phyloP scores from a whole-genome alignment of 2,113 vertebrate species.

The Gnathonemus echidnorhynchus region DNA sequence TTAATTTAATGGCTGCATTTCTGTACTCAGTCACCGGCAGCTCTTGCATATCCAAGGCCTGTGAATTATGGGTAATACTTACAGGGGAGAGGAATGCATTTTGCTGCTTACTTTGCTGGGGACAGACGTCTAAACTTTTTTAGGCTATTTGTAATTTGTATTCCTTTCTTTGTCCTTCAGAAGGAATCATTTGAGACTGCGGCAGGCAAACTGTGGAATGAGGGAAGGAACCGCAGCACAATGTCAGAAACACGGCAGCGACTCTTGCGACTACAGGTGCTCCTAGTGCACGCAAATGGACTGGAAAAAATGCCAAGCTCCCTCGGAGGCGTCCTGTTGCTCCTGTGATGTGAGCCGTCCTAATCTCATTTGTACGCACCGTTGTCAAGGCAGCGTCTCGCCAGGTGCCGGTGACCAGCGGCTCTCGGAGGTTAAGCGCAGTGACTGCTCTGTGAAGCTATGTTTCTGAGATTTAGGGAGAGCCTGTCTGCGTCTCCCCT shows the following conservation, averaged over 20 bases:
- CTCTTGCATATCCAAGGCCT: background rate
- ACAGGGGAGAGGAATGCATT: background rate
- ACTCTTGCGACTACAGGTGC: background rate
- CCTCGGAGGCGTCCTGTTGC: background rate
- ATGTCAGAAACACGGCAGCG: background rate
- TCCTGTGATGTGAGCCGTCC: background rate
- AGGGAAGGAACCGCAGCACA: background rate
- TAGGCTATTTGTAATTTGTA: background rate
- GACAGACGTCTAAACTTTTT: background rate
- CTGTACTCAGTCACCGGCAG: background rate
- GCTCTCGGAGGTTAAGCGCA: background rate
- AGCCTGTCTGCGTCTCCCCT: background rate
- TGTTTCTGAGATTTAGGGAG: background rate
- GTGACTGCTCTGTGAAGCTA: background rate
- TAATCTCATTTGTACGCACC: background rate
- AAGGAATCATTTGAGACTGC: background rate
- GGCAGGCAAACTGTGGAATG: background rate
- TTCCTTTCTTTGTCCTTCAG: background rate
- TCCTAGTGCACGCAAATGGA: background rate
- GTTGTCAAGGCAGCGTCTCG: background rate
- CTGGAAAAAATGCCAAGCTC: background rate
- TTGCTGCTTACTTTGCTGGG: background rate
- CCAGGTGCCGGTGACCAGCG: background rate
- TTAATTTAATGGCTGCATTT: background rate
- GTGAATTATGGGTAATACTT: background rate